Evolutionary conservation across 2,113 vertebrate genomes (phyloP).

Genomic region (Blennius ocellaris): DNA sequence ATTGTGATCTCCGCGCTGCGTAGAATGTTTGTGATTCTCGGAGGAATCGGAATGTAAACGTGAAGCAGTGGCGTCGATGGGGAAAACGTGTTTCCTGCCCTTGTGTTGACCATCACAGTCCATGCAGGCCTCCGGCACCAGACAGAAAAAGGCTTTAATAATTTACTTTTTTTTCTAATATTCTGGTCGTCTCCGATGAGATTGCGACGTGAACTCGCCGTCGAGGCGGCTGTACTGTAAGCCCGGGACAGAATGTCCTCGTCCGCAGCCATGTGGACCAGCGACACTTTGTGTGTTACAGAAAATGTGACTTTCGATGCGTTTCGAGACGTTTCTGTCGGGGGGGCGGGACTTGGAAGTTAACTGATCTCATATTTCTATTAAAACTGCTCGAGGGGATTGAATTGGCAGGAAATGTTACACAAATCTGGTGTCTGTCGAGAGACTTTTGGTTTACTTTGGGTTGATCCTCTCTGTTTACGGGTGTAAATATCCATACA

Average conservation of each 20-base stretch:
- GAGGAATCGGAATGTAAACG: too few species aligned
- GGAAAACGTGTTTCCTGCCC: too few species aligned
- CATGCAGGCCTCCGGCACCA: too few species aligned
- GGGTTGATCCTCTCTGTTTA: slow-evolving; percentile 34
- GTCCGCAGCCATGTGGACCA: not conserved
- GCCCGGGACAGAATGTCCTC: slow-evolving; percentile 20
- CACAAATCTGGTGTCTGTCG: not conserved
- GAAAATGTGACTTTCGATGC: too few species aligned
- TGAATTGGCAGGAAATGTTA: not conserved
- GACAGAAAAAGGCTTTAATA: too few species aligned
- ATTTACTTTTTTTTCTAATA: not conserved
- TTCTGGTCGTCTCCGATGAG: not conserved
- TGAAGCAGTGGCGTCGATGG: too few species aligned
- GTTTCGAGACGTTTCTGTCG: too few species aligned
- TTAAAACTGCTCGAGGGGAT: slow-evolving; percentile 6
- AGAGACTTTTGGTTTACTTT: slow-evolving; percentile 8
- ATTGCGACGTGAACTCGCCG: not conserved
- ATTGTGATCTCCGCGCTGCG: too few species aligned
- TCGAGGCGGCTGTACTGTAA: slow-evolving; percentile 8
- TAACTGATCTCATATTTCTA: not conserved
- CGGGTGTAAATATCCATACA: slow-evolving; percentile 7
- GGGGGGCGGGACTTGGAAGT: too few species aligned
- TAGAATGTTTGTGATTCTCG: too few species aligned
- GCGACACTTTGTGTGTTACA: too few species aligned
- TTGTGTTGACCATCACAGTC: too few species aligned